A percentile compares a stretch with the other conserved stretches of the same genome.
phyloP scores from a whole-genome alignment of 2,888 invertebrate genomes.

The Epistrophe grossulariae region DNA sequence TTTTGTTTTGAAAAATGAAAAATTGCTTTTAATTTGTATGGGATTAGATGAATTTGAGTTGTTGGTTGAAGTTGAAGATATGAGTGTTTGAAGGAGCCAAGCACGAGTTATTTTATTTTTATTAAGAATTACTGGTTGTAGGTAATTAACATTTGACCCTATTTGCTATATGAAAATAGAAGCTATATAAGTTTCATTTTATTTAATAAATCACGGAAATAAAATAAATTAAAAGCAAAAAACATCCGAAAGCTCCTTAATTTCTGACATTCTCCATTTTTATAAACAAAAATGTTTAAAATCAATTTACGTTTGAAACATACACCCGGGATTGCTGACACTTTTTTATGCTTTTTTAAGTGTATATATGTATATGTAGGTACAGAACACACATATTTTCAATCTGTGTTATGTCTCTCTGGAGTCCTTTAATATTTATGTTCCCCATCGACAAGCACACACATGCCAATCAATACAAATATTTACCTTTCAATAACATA shows the following conservation, averaged over 20 bases:
- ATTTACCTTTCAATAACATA: constrained; percentile 65
- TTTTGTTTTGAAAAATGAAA: constrained; percentile 6
- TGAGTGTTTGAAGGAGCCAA: neutral
- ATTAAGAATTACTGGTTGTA: neutral
- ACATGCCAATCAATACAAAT: constrained; percentile 64
- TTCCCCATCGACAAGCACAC: constrained; percentile 34
- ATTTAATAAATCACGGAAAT: neutral
- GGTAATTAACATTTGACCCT: neutral
- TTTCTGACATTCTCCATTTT: too few species aligned
- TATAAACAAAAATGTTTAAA: neutral
- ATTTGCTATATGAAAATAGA: too few species aligned
- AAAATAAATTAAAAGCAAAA: neutral
- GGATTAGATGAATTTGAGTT: constrained; percentile 3
- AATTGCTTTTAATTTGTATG: constrained; percentile 23
- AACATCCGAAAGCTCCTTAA: neutral
- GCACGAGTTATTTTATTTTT: constrained; percentile 2
- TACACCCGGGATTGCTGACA: constrained; percentile 16
- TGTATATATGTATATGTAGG: neutral
- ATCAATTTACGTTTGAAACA: constrained; percentile 6
- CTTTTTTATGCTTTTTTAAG: neutral
- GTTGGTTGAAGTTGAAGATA: neutral
- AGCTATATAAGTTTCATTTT: too few species aligned
- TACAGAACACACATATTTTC: neutral
- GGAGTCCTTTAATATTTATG: constrained; percentile 42
- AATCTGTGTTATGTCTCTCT: neutral